These are phyloP conservation scores for Elymnias hypermnestra DNA, from an alignment of 1,140 invertebrate genomes.

Conservation along the genomic window DNA sequence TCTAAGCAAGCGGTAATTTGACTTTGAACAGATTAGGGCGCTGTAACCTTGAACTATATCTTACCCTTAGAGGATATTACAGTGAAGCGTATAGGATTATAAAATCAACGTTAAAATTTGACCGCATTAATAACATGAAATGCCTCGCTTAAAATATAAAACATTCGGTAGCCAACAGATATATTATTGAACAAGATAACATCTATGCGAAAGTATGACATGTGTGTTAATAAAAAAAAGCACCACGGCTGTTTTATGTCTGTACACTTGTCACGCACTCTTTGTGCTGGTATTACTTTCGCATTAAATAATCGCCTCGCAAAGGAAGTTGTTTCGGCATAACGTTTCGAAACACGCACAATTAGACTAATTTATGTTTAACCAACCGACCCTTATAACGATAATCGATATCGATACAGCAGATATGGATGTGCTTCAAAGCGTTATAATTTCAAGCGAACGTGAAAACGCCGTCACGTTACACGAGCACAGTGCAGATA, in stretches of 20 bases:
- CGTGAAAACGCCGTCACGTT: conserved; percentile 58
- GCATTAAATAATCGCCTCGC: conserved; percentile 40
- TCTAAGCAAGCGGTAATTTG: too few species aligned
- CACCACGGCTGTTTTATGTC: conserved; percentile 20
- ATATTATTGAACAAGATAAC: conserved; percentile 23
- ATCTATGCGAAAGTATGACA: conserved; percentile 31
- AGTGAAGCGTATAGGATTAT: too few species aligned
- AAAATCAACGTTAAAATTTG: too few species aligned
- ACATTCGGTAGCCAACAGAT: too few species aligned
- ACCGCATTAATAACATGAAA: too few species aligned
- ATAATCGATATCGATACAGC: conserved; percentile 11
- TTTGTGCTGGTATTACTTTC: conserved; percentile 30
- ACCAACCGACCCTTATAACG: neutral
- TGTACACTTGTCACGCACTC: conserved; percentile 43
- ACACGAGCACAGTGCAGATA: conserved; percentile 52
- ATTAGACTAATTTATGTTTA: neutral
- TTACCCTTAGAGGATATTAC: too few species aligned
- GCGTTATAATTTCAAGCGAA: conserved; percentile 35
- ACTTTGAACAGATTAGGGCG: too few species aligned
- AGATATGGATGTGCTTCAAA: conserved; percentile 17
- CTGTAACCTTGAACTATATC: too few species aligned
- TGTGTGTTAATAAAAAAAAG: conserved; percentile 29
- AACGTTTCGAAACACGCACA: conserved; percentile 31
- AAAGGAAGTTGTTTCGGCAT: conserved; percentile 45
- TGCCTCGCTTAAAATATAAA: too few species aligned